Evolutionary conservation across 2,888 invertebrate species (phyloP).

Genomic region (Sarcophaga carnaria): DNA sequence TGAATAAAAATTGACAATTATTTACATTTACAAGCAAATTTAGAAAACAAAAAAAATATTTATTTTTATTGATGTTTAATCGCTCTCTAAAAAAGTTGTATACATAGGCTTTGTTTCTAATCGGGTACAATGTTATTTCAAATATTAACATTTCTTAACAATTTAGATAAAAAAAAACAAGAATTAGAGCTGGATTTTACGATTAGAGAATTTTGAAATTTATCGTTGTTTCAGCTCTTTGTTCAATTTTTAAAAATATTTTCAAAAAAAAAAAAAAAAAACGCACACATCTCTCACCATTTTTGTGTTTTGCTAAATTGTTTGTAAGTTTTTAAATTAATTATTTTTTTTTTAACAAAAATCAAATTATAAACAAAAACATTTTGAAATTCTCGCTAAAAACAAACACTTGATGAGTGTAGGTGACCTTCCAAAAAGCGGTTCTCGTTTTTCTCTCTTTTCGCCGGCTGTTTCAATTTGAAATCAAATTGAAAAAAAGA

Average conservation of each 20-base stretch:
- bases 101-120: neutral
- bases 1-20: no score
- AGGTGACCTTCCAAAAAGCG: constrained; percentile 38
- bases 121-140: neutral
- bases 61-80: no score
- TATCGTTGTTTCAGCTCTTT: neutral
- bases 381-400: constrained; percentile 21
- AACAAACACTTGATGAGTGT: constrained; percentile 37
- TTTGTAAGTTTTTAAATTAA: constrained; percentile 25
- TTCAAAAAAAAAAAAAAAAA: neutral
- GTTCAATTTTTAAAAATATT: neutral
- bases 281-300: constrained; percentile 10
- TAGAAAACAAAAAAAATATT: no score
- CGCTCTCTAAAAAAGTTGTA: neutral
- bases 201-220: constrained; percentile 22
- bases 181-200: neutral
- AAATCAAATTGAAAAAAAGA: neutral
- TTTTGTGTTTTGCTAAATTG: constrained; percentile 30
- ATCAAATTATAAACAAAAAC: constrained; percentile 23
- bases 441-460: constrained; percentile 11
- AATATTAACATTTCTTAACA: neutral
- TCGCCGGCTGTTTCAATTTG: neutral
- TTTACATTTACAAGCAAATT: no score
- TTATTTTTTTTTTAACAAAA: neutral
- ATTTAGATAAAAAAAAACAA: neutral